These are phyloP conservation scores for Oxyruncus cristatus DNA, from an alignment of 2,113 vertebrate species.

Conservation along the genomic window DNA sequence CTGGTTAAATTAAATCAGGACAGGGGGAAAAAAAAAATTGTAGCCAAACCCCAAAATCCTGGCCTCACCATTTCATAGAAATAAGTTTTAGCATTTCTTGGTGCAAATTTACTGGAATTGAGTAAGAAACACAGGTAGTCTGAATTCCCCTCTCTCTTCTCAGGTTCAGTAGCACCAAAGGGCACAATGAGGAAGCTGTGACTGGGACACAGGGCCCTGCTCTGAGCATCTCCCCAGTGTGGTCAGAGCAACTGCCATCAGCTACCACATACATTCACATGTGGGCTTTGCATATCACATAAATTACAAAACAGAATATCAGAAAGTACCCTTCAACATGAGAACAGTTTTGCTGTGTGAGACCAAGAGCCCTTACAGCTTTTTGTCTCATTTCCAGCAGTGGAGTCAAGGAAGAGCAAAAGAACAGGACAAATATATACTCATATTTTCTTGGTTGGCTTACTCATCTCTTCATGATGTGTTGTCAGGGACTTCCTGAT, in stretches of 20 bases:
- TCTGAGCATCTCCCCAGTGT: background rate
- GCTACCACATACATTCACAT: background rate
- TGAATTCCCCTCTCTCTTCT: background rate
- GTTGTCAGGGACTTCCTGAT: background rate
- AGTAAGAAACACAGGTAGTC: background rate
- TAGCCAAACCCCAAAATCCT: background rate
- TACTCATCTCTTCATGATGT: background rate
- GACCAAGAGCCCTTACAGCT: background rate
- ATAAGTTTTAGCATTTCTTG: background rate
- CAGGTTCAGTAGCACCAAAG: background rate
- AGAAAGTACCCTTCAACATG: background rate
- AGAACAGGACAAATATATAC: background rate
- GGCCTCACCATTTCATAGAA: background rate
- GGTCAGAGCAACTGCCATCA: background rate
- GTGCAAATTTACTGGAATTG: conserved; percentile 5
- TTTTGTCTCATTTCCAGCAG: background rate
- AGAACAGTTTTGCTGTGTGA: background rate
- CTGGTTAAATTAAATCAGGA: background rate
- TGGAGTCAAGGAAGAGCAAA: background rate
- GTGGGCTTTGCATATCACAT: background rate
- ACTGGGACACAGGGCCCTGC: background rate
- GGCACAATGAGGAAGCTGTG: background rate
- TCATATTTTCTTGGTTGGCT: background rate
- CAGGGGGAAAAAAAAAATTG: fast-evolving
- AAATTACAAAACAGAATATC: background rate